Base-by-base conservation (phyloP, 2,888 invertebrate genomes). In the Drosophila acutilabella region DNA sequence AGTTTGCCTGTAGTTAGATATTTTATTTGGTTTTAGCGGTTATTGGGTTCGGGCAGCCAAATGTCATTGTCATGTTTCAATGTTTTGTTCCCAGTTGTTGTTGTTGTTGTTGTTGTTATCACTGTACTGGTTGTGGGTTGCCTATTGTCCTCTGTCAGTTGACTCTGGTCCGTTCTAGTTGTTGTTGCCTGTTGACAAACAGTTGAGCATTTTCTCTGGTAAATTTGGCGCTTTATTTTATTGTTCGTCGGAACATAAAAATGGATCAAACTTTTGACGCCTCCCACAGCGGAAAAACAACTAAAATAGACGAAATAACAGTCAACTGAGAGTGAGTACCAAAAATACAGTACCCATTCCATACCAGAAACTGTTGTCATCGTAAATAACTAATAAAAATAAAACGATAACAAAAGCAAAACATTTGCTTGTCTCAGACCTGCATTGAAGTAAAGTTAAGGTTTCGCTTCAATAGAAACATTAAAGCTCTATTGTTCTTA, bases 201-300 rank as follows among this genome's bases (percentile, higher is more conserved):
- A 64, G 50, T 65, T 61, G 66, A 42, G 62, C 52, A 57, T 58
- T 71, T 71, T 64, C 57, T 42, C 48, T 61, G 33, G 56, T 54
- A 68, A 78, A 78, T 65, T 75, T 76, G 62, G 36, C 74, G 64
- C 48, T 71, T 75, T 59, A 51, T 62, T 67, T 73, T 80, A 80
- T 77, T 71, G 80, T 53, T 54, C 20, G 62, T 38, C 44, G 38
- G 50, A 52, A 69, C 70, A 84, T 79, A 71, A 72, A 84, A 84
- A 84, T 81, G 82, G 67, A 81, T 81, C 80, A 85, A 81, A 81
- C 85, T 81, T 84, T 66, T 74, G 78, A 74, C 74, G 73, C 73
- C 67, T 72, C 47, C 20, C 30, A 41, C 30, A 20, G 41, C 11
- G 6, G 7, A 50, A 50, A 11, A 13, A 14, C 13, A 71, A 61